phyloP scores from a whole-genome alignment of 2,113 vertebrate species.

The Pontoporia blainvillei region DNA sequence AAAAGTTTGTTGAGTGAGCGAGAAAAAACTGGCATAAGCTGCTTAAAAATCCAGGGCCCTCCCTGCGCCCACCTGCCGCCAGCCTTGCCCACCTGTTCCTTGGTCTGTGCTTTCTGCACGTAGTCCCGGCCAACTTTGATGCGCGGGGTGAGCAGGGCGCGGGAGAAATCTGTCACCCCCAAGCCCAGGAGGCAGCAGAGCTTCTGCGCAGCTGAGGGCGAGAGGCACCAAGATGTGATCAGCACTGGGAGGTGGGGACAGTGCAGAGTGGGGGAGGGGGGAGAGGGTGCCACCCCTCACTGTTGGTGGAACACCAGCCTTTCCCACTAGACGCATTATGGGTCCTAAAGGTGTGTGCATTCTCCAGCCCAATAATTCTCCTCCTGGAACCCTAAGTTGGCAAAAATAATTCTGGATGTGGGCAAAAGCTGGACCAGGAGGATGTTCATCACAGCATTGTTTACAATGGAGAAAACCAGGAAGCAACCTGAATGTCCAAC shows the following conservation, averaged over 20 bases:
- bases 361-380: not conserved
- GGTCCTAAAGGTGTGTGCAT: fast-evolving
- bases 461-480: not conserved
- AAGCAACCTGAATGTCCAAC: not conserved
- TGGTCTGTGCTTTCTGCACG: slow-evolving; percentile 93
- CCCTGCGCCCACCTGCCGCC: fast-evolving
- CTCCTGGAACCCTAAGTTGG: not conserved
- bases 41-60: not conserved
- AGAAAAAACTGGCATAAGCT: not conserved
- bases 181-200: slow-evolving; percentile 91
- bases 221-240: not conserved
- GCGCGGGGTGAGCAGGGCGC: slow-evolving; percentile 90
- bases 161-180: slow-evolving; percentile 91
- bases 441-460: not conserved
- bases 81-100: slow-evolving; percentile 85
- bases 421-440: not conserved
- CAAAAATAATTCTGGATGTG: too few relatives aligned
- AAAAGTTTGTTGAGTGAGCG: not conserved
- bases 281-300: fast-evolving
- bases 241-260: fast-evolving
- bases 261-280: fast-evolving
- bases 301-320: fast-evolving
- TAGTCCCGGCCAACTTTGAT: slow-evolving; percentile 95
- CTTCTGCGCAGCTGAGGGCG: slow-evolving; percentile 87
- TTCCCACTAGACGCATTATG: fast-evolving